Base-by-base conservation (phyloP, 2,797 vertebrate genomes). In the Acanthurus leucopareius region DNA sequence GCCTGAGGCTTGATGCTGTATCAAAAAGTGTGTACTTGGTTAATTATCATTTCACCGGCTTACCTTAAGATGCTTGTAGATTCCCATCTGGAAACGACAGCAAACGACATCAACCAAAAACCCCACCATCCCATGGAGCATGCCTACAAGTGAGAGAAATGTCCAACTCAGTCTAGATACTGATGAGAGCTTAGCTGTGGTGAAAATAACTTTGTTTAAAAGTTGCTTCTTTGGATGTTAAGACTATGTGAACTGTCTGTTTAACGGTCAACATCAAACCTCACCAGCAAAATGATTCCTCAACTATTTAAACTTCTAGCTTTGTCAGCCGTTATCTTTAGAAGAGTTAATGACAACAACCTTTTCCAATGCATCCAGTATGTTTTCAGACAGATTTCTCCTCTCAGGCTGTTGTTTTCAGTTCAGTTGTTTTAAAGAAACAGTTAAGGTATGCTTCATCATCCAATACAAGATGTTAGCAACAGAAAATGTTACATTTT, bases 1-100 rank as follows among this genome's bases (percentile, higher is more conserved):
- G 5, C 1, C 8, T 19, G 5, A 51, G 2, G 45, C 15, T 15
- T 47, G 45, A 47, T 42, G 40, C 32, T 35, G 32, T 35, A 7
- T 35, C 32, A 44, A 44, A 44, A 17, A 6, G 47, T 51, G 19
- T 51, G 16, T 58, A 32, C 7, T 20, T 25, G 47, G n/a, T 58
- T 44, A 28, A 47, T 7, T 35, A 25, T 63, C 3, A 4, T 51
- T 20, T 22, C n/a, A 54, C 44, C 56, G 13, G 15, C 80, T 85
- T 85, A 95, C 96, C 91, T 91, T 80, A 10, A 91, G 88, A 59
- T 90, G 93, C 88, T 80, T 96, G 90, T 96, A 96, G 70, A 95
- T 92, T 85, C 97, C 97, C 81, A 98, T 91, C 93, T 95, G 95
- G 86, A 99, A 97, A 88, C 97, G 98, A 91, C 98, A 99, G 94